Conservation (phyloP, 2,888 invertebrate species). For the Laothoe populi region DNA sequence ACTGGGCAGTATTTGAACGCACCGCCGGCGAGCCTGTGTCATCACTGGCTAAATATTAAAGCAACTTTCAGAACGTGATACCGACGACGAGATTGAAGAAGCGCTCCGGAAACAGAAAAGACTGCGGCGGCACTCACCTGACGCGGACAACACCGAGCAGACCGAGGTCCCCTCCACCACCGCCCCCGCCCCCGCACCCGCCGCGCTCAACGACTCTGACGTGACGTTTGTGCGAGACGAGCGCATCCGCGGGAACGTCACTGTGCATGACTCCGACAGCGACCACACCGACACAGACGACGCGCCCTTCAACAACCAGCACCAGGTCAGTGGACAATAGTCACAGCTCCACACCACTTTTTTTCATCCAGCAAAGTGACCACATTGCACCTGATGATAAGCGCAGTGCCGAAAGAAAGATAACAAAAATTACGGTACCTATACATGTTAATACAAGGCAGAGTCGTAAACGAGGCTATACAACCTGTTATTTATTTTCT, state of each 20-base stretch:
- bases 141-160: no score
- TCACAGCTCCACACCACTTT: not conserved
- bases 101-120: slow-evolving; percentile 58
- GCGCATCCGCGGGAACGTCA: slow-evolving; percentile 39
- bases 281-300: slow-evolving; percentile 3
- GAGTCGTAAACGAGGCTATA: no score
- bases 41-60: not conserved
- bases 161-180: no score
- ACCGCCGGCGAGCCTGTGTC: no score
- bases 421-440: no score
- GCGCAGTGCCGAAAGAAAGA: no score
- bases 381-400: no score
- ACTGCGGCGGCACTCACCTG: slow-evolving; percentile 33
- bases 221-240: slow-evolving; percentile 48
- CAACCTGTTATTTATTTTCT: no score
- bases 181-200: slow-evolving; percentile 27
- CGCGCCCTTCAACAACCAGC: not conserved
- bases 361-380: no score
- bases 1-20: slow-evolving; percentile 18
- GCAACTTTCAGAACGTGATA: slow-evolving; percentile 67
- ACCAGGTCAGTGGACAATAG: not conserved
- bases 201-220: slow-evolving; percentile 31
- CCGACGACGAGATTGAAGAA: slow-evolving; percentile 86
- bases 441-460: no score
- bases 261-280: slow-evolving; percentile 29